Percentiles rank a stretch among this genome's conserved stretches.
Conservation (phyloP, 2,797 vertebrate species). For the Cyprinodon diabolis region DNA sequence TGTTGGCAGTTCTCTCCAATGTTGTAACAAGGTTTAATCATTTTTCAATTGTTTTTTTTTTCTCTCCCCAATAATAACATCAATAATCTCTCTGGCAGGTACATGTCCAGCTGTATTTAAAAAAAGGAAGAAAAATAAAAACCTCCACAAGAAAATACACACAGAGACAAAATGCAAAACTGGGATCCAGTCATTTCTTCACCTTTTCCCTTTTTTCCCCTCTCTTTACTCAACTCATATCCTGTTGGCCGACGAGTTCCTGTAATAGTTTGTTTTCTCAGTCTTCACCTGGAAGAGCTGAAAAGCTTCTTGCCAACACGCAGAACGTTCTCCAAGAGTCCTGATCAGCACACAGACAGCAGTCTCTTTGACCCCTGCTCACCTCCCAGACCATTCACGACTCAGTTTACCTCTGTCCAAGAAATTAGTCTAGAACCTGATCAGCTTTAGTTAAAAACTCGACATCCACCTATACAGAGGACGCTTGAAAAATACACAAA, state of each 20-base stretch:
- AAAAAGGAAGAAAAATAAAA: slow-evolving; percentile 41
- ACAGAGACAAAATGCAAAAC: slow-evolving; percentile 46
- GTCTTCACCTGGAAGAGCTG: slow-evolving; percentile 65
- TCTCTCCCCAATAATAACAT: slow-evolving; percentile 25
- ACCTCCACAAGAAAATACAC: slow-evolving; percentile 55
- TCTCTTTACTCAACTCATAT: slow-evolving; percentile 17
- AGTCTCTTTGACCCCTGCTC: slow-evolving; percentile 52
- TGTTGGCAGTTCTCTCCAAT: slow-evolving; percentile 84
- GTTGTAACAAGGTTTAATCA: slow-evolving; percentile 75
- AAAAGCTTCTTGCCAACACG: slow-evolving; percentile 36
- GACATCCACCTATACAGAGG: slow-evolving; percentile 45
- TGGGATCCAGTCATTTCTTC: slow-evolving; percentile 72
- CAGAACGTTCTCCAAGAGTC: slow-evolving; percentile 42
- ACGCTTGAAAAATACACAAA: slow-evolving; percentile 36
- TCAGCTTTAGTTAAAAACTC: slow-evolving; percentile 36
- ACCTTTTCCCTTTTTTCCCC: slow-evolving; percentile 49
- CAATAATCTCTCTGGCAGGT: slow-evolving; percentile 85
- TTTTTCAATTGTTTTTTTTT: slow-evolving; percentile 20
- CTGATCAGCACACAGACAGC: slow-evolving; percentile 36
- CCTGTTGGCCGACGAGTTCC: slow-evolving; percentile 35
- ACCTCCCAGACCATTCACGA: slow-evolving; percentile 29
- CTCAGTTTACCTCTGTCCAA: slow-evolving; percentile 33
- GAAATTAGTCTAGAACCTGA: slow-evolving; percentile 30
- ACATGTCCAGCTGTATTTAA: slow-evolving; percentile 75
- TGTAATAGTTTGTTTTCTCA: slow-evolving; percentile 23